A percentile compares a stretch with the other conserved stretches of the same genome.
phyloP scores from a whole-genome alignment of 1,140 invertebrate species.

The Caenorhabditis remanei region DNA sequence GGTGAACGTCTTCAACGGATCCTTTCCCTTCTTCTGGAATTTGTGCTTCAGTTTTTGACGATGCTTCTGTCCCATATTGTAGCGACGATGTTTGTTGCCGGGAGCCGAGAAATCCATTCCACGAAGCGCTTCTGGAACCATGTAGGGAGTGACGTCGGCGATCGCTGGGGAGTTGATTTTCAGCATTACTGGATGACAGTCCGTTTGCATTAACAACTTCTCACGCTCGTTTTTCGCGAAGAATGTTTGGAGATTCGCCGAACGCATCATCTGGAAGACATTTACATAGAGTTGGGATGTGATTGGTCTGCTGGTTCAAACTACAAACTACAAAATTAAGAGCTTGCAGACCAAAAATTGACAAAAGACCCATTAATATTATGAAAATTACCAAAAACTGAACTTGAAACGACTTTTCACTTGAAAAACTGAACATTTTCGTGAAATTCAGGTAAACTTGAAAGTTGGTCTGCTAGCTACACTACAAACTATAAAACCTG shows the following conservation, averaged over 20 bases:
- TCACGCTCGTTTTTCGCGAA: constrained; percentile 95
- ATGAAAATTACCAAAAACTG: too few species aligned
- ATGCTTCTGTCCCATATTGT: constrained; percentile 60
- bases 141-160: constrained; percentile 93
- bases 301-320: not conserved
- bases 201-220: constrained; percentile 88
- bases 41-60: constrained; percentile 63
- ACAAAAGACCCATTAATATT: too few species aligned
- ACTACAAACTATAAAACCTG: too few species aligned
- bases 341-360: too few species aligned
- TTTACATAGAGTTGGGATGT: too few species aligned
- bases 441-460: too few species aligned
- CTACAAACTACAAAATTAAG: constrained; percentile 57
- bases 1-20: constrained; percentile 65
- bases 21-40: constrained; percentile 62
- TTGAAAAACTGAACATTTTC: too few species aligned
- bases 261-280: constrained; percentile 84
- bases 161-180: constrained; percentile 86
- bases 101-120: constrained; percentile 50
- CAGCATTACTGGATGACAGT: constrained; percentile 89
- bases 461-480: too few species aligned
- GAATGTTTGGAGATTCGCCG: constrained; percentile 91
- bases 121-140: constrained; percentile 79
- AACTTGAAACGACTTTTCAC: too few species aligned
- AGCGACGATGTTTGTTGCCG: constrained; percentile 13